Base-by-base conservation (phyloP, 2,888 invertebrate species). In the Eupithecia dodoneata region DNA sequence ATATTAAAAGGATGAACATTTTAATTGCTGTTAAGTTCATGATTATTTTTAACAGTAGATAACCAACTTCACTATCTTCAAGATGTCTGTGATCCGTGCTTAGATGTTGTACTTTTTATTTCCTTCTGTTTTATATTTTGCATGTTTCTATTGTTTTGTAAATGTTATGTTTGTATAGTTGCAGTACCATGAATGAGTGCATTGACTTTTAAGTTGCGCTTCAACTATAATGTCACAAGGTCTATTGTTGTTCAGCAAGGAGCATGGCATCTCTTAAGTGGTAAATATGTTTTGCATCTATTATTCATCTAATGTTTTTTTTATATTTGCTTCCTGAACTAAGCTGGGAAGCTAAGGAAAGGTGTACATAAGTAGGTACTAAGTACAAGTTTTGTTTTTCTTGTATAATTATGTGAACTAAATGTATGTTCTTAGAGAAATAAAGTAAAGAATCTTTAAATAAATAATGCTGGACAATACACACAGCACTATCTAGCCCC, bases 141-240 rank as follows among this genome's bases (percentile, higher is more conserved):
- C 67, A 69, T 69, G 44, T n/a, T 44, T 65, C 1, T 66, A 45
- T 69, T 44, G 7, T 49, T 49, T 47, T 45, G 47, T 70, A 18
- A 70, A 47, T 70, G 15, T 84, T 83, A 85, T 86, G 73, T 84
- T 67, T 83, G 76, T 82, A 79, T 76, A 82, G 83, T 87, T 87
- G 83, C 85, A 86, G 86, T 81, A 82, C 79, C 18, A 71, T 76
- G 72, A 74, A 70, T 79, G 82, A 83, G 79, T 75, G 81, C 79
- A 78, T 84, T 85, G 85, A 85, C 83, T 82, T 70, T 84, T 84
- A 79, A 65, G 79, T 86, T 87, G 84, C 80, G 81, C 83, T 84
- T 73, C 73, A 77, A 77, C 81, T 80, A 78, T 79, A 76, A 76
- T 80, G 59, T 75, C 73, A 44, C 67, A 41, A 67, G 67, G 9